These are phyloP conservation scores for Coregonus sp. DNA, from an alignment of 2,797 vertebrate genomes.

Conservation along the genomic window DNA sequence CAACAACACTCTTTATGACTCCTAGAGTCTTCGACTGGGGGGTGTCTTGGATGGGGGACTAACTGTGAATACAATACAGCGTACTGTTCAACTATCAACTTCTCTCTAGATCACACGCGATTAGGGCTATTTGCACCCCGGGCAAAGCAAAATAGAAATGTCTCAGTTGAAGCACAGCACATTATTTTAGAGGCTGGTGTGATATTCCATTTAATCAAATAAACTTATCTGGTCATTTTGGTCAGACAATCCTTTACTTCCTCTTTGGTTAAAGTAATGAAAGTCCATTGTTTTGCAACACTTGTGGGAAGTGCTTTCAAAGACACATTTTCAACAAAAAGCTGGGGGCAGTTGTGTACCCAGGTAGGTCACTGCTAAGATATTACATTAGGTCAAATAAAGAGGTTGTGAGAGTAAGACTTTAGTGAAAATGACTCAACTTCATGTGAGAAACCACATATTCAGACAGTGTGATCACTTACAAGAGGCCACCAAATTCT, in stretches of 20 bases:
- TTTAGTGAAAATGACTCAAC: neutral
- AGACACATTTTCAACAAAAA: neutral
- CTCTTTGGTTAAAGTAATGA: neutral
- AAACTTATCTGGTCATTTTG: no score
- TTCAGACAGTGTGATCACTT: neutral
- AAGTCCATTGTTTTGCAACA: neutral
- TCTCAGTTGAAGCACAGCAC: no score
- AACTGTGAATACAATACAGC: no score
- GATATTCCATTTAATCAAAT: no score
- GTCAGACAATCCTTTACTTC: no score
- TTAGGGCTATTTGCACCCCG: no score
- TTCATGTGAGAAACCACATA: neutral
- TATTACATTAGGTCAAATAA: neutral
- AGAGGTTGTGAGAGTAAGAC: neutral
- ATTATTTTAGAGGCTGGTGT: no score
- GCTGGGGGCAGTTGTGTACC: neutral
- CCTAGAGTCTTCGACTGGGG: neutral
- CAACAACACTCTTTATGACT: constrained; percentile 20
- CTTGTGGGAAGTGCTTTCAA: neutral
- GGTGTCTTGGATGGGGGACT: constrained; percentile 26
- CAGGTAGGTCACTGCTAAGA: neutral
- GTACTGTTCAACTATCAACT: no score
- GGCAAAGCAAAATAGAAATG: no score
- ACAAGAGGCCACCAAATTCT: neutral
- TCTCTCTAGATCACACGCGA: no score